phyloP scores from a whole-genome alignment of 2,888 invertebrate species.

The Blastobasis adustella region DNA sequence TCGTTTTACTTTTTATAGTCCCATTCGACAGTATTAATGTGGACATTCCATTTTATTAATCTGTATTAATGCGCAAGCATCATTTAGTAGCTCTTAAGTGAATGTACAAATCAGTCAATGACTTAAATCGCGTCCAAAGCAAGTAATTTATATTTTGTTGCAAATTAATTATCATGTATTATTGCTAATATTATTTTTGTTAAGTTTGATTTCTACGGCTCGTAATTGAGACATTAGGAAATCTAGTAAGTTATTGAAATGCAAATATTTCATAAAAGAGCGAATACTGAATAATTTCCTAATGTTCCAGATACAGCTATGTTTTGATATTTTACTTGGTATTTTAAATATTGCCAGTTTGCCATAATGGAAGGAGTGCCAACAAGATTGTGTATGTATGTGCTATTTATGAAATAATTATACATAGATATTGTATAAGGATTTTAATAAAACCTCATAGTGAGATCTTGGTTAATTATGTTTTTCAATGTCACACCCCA shows the following conservation, averaged over 20 bases:
- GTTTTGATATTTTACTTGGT: slow-evolving; percentile 23
- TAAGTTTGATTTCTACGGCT: slow-evolving; percentile 13
- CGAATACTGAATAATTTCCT: too few relatives aligned
- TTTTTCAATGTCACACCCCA: slow-evolving; percentile 18
- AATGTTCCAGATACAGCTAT: slow-evolving; percentile 6
- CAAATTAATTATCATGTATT: slow-evolving; percentile 3
- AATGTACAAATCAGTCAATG: slow-evolving; percentile 34
- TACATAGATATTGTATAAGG: slow-evolving; percentile 57
- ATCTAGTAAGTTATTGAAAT: too few relatives aligned
- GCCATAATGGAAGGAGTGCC: slow-evolving; percentile 52
- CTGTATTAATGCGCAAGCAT: background rate
- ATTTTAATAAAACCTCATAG: slow-evolving; percentile 63
- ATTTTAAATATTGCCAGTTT: slow-evolving; percentile 25
- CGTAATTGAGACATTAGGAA: too few relatives aligned
- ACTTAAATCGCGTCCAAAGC: slow-evolving; percentile 32
- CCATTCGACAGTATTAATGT: slow-evolving; percentile 4
- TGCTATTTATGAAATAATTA: slow-evolving; percentile 46
- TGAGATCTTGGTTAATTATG: slow-evolving; percentile 34
- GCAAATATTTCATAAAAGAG: too few relatives aligned
- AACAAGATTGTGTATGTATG: slow-evolving; percentile 52
- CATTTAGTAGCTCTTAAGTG: slow-evolving; percentile 25
- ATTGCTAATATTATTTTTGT: slow-evolving; percentile 20
- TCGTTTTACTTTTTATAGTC: slow-evolving; percentile 7
- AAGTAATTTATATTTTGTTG: slow-evolving; percentile 17
- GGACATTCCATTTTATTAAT: slow-evolving; percentile 13